Base-by-base conservation (phyloP, 64 coral and sea anemone species). In the Montipora foliosa region DNA sequence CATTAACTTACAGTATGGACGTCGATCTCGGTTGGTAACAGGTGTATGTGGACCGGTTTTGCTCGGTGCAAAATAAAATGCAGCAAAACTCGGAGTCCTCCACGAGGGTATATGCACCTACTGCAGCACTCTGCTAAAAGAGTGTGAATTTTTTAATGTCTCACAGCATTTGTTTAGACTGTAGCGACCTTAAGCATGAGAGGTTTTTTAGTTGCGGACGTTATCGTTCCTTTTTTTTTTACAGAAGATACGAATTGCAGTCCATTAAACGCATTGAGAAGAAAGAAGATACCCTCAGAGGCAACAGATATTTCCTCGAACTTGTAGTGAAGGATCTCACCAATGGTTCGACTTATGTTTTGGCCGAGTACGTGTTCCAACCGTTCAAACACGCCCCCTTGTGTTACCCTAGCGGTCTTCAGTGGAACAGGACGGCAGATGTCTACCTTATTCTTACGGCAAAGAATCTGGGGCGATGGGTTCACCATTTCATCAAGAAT, bases 401-500 rank as follows among this genome's bases (percentile, higher is more conserved):
- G 29, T 98, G 95, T 46, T 91, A 88, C 47, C 78, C 92, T 6
- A 85, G 44, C 19, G 72, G 53, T 48, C 71, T 92, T 47, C 92
- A 81, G 49, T 99, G 97, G 97, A 87, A 92, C 46, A 76, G 92
- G 57, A 89, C 90, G 84, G 95, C 76, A 19, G 90, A 88, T 73
- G 90, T 99, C 13, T 94, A 95, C 10, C 91, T 99, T 49, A 93
- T 99, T 22, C 66, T 99, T 6, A 99, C 97, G 1, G 84, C 90
- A 21, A 96, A 96, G 82, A 89, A 91, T 62, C 92, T 94, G 51
- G 97, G 95, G 19, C 58, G 73, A 37, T 99, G 97, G 97, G 76
- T 99, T 29, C 94, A 96, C 71, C 89, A 96, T 60, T 95, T 99
- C 29, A 89, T 99, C 6, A 79, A 99, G 19, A 95, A 96, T 61